Evolutionary conservation across 2,797 vertebrate genomes (phyloP).

Genomic region (Lepus oiostolus): DNA sequence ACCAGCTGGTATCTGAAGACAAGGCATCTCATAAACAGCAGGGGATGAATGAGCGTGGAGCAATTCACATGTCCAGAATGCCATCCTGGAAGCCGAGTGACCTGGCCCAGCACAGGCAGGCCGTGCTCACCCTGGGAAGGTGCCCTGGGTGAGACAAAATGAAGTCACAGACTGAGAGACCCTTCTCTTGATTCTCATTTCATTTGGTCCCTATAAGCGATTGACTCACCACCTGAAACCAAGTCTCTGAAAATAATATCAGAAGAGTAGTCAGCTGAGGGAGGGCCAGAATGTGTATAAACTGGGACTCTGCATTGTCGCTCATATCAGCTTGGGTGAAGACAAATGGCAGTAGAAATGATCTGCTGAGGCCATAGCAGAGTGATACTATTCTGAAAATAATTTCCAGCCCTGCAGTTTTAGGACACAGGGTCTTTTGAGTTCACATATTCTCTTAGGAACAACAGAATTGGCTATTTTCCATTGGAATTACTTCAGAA

Average conservation of each 20-base stretch:
- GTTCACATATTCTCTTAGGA: not conserved
- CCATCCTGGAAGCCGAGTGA: not conserved
- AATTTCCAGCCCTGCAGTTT: not conserved
- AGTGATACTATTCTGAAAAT: not conserved
- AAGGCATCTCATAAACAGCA: not conserved
- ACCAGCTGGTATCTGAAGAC: not conserved
- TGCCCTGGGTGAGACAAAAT: not conserved
- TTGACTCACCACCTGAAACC: not conserved
- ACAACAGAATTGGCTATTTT: not conserved
- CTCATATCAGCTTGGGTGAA: not conserved
- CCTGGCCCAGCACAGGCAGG: not conserved
- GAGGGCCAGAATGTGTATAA: not conserved
- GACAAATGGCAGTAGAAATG: not conserved
- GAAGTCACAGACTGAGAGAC: not conserved
- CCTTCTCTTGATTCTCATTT: not conserved
- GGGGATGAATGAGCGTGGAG: not conserved
- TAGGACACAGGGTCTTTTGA: not conserved
- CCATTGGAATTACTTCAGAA: not conserved
- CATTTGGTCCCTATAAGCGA: not conserved
- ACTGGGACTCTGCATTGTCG: not conserved
- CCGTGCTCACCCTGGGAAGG: fast-evolving
- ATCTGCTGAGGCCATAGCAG: not conserved
- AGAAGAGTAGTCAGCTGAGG: not conserved
- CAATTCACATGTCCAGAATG: not conserved
- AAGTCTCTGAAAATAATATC: not conserved